Evolutionary conservation across 2,888 invertebrate genomes (phyloP).

Genomic region (Perdita meconis): DNA sequence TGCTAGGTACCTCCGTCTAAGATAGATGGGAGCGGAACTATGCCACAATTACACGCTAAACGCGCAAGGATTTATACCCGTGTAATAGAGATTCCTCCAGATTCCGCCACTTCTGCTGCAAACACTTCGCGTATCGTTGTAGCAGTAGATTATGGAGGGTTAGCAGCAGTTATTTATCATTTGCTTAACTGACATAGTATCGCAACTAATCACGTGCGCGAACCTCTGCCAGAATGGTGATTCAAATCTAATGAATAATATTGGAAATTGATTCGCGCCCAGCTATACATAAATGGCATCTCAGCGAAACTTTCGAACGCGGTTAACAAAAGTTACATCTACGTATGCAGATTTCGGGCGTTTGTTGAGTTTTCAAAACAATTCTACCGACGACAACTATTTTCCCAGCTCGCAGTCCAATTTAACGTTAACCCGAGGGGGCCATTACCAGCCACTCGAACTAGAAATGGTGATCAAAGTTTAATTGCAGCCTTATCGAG

Average conservation of each 20-base stretch:
- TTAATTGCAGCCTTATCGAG: constrained; percentile 77
- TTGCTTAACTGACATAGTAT: background rate
- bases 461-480: constrained; percentile 75
- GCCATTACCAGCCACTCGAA: constrained; percentile 71
- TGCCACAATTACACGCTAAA: constrained; percentile 71
- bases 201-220: background rate
- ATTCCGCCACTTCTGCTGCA: constrained; percentile 20
- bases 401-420: constrained; percentile 65
- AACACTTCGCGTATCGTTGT: constrained; percentile 3
- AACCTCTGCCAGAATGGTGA: background rate
- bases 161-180: constrained; percentile 9
- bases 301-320: constrained; percentile 29
- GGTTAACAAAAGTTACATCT: constrained; percentile 36
- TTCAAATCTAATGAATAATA: background rate
- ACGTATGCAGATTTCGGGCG: constrained; percentile 52
- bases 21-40: constrained; percentile 70
- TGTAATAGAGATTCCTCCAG: constrained; percentile 66
- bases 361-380: constrained; percentile 59
- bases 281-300: background rate
- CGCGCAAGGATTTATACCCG: constrained; percentile 67
- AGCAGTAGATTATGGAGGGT: background rate
- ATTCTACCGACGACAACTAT: constrained; percentile 59
- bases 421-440: constrained; percentile 64
- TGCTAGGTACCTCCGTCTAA: constrained; percentile 64
- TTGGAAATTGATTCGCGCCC: background rate